Conservation (phyloP, 1,140 invertebrate species). For the Bicyclus anynana region DNA sequence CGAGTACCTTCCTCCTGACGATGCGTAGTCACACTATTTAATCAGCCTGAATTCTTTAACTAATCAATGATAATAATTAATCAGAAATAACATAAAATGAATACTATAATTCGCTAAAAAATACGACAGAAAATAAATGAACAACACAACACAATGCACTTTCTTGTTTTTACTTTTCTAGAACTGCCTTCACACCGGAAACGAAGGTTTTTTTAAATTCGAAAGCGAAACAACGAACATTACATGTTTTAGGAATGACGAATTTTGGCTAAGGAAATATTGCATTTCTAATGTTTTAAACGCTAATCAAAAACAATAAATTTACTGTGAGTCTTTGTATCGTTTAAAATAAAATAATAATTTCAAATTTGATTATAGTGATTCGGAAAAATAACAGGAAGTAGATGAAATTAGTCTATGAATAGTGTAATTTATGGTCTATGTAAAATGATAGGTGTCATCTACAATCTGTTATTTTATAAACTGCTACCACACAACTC, state of each 20-base stretch:
- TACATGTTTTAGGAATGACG: slow-evolving; percentile 37
- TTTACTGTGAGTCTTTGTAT: background rate
- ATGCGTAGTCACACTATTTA: slow-evolving; percentile 47
- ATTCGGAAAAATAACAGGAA: slow-evolving; percentile 24
- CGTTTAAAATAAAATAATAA: too few relatives aligned
- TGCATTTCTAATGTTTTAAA: slow-evolving; percentile 54
- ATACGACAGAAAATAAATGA: slow-evolving; percentile 77
- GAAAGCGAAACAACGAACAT: slow-evolving; percentile 44
- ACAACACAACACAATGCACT: slow-evolving; percentile 69
- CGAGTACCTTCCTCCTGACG: slow-evolving; percentile 67
- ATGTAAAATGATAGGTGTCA: too few relatives aligned
- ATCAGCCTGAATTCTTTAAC: slow-evolving; percentile 31
- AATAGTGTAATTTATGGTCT: background rate
- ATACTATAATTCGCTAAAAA: slow-evolving; percentile 61
- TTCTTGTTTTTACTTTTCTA: slow-evolving; percentile 76
- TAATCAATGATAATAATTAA: slow-evolving; percentile 44
- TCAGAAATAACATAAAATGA: slow-evolving; percentile 64
- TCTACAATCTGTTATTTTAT: too few relatives aligned
- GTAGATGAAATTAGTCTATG: slow-evolving; percentile 17
- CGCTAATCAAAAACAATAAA: background rate
- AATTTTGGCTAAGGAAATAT: slow-evolving; percentile 47
- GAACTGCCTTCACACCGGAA: slow-evolving; percentile 74
- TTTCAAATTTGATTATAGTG: too few relatives aligned
- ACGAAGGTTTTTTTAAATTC: slow-evolving; percentile 54
- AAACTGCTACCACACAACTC: too few relatives aligned